A percentile compares a stretch with the other conserved stretches of the same genome.
These are phyloP conservation scores for Pristis pectinata DNA, from an alignment of 2,797 vertebrate species.

Conservation along the genomic window DNA sequence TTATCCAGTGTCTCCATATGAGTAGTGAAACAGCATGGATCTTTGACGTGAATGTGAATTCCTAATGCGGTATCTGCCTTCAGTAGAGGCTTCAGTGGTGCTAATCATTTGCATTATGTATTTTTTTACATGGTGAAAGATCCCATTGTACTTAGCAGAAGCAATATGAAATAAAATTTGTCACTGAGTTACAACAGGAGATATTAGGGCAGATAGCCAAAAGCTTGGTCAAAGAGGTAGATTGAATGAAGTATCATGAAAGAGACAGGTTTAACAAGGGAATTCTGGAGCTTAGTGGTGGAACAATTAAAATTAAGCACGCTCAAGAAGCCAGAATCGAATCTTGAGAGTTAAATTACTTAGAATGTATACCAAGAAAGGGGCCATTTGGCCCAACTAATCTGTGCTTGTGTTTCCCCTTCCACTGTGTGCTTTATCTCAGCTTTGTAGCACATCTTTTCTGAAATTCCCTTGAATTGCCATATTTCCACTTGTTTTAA, in stretches of 20 bases:
- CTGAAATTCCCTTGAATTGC: neutral
- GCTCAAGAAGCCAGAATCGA: too few species aligned
- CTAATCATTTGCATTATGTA: neutral
- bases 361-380: neutral
- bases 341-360: too few species aligned
- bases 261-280: too few species aligned
- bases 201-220: too few species aligned
- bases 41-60: neutral
- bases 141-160: too few species aligned
- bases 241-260: too few species aligned
- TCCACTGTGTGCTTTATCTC: neutral
- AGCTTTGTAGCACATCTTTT: neutral
- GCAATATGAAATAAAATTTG: too few species aligned
- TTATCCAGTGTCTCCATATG: neutral
- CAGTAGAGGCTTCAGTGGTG: neutral
- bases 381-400: neutral
- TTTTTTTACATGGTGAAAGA: too few species aligned
- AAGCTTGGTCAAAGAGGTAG: too few species aligned
- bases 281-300: too few species aligned
- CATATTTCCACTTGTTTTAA: neutral
- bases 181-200: too few species aligned
- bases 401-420: neutral
- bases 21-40: neutral
- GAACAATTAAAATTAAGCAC: too few species aligned
- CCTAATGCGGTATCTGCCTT: neutral